A percentile compares a stretch with the other conserved stretches of the same genome.
phyloP scores from a whole-genome alignment of 1,140 invertebrate species.

The Chrysoperla carnea region DNA sequence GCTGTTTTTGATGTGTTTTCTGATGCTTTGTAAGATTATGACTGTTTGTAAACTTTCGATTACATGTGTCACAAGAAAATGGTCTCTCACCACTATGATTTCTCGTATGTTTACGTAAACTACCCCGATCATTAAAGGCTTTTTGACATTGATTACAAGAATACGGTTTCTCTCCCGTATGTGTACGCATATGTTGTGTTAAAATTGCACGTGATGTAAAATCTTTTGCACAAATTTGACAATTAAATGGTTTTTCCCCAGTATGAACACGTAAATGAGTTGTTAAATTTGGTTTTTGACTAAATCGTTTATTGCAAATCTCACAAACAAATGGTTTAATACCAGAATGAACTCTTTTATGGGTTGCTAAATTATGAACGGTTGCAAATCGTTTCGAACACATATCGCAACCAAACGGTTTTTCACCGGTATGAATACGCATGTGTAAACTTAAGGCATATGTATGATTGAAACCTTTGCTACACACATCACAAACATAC shows the following conservation, averaged over 20 bases:
- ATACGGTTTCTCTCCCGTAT: background rate
- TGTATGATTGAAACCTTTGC: background rate
- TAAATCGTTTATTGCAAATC: conserved; percentile 18
- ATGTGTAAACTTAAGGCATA: background rate
- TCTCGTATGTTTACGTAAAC: background rate
- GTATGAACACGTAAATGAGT: conserved; percentile 13
- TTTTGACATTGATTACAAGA: background rate
- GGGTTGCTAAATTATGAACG: background rate
- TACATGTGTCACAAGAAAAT: background rate
- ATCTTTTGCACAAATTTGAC: background rate
- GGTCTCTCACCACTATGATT: background rate
- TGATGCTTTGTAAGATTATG: background rate
- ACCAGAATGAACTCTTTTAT: background rate
- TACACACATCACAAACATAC: background rate
- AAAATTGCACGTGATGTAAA: background rate
- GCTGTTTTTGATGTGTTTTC: background rate
- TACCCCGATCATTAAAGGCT: background rate
- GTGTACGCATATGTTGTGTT: background rate
- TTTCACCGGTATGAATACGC: background rate
- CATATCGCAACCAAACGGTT: background rate
- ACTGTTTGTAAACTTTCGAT: background rate
- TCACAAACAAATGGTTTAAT: conserved; percentile 20
- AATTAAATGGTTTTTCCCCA: background rate
- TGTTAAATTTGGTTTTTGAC: conserved; percentile 20
- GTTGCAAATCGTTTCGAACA: background rate